phyloP scores from a whole-genome alignment of 2,888 invertebrate species.

The Scelioninae gen. 2 region DNA sequence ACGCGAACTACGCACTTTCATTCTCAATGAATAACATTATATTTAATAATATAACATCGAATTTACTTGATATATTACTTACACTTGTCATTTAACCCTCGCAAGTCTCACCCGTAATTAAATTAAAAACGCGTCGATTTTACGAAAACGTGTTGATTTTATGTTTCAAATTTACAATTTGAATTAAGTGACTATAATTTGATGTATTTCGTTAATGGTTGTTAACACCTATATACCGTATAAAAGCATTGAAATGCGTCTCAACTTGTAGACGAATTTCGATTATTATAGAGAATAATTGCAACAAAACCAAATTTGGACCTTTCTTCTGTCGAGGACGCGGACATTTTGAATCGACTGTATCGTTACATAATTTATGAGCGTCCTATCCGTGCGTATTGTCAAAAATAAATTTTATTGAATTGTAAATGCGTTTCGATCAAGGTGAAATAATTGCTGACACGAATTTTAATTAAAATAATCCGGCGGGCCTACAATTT shows the following conservation, averaged over 20 bases:
- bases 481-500: conserved; percentile 25
- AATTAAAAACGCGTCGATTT: no score
- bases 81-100: background rate
- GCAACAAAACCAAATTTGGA: background rate
- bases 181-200: no score
- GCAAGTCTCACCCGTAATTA: no score
- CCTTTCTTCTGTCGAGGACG: background rate
- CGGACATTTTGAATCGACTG: background rate
- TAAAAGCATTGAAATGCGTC: no score
- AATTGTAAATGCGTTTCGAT: conserved; percentile 36
- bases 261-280: background rate
- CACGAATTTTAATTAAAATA: conserved; percentile 45
- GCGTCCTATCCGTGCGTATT: conserved; percentile 4
- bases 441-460: conserved; percentile 46
- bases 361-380: conserved; percentile 27
- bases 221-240: no score
- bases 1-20: conserved; percentile 27
- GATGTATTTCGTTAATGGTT: no score
- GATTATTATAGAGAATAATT: no score
- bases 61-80: conserved; percentile 18
- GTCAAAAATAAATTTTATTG: conserved; percentile 18
- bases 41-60: conserved; percentile 2
- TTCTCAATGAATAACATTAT: conserved; percentile 13
- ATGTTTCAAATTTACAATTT: no score
- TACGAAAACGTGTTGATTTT: no score